phyloP scores from a whole-genome alignment of 1,140 invertebrate genomes.

The Scaptomyza graminum region DNA sequence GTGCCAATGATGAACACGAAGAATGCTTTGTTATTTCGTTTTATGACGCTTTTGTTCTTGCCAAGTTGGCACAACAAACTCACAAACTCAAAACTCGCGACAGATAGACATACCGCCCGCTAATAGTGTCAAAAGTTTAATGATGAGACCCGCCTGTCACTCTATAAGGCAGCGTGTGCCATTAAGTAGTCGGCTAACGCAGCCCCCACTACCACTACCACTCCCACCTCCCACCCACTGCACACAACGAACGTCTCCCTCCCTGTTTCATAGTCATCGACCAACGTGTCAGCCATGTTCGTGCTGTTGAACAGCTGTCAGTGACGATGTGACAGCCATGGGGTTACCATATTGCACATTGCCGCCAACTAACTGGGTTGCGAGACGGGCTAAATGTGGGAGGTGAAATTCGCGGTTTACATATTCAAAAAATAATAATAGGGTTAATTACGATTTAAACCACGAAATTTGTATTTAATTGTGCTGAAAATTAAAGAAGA shows the following conservation, averaged over 20 bases:
- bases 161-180: conserved; percentile 59
- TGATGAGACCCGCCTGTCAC: conserved; percentile 73
- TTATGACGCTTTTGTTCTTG: conserved; percentile 16
- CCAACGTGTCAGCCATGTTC: conserved; percentile 48
- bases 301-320: conserved; percentile 65
- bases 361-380: conserved; percentile 10
- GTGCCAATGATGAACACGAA: conserved; percentile 31
- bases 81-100: too few relatives aligned
- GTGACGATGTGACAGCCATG: conserved; percentile 59
- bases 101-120: conserved; percentile 29
- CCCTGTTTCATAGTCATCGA: background rate
- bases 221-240: background rate
- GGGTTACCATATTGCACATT: conserved; percentile 60
- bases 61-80: conserved; percentile 44
- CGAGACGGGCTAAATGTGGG: too few relatives aligned
- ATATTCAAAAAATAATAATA: conserved; percentile 27
- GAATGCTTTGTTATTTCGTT: conserved; percentile 24
- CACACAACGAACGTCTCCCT: background rate
- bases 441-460: conserved; percentile 28
- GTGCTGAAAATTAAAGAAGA: too few relatives aligned
- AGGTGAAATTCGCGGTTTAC: background rate
- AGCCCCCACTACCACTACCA: background rate
- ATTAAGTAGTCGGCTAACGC: conserved; percentile 58
- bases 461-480: background rate
- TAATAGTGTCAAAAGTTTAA: conserved; percentile 82